These are phyloP conservation scores for Gerris buenoi DNA, from an alignment of 1,140 invertebrate genomes.

Conservation along the genomic window DNA sequence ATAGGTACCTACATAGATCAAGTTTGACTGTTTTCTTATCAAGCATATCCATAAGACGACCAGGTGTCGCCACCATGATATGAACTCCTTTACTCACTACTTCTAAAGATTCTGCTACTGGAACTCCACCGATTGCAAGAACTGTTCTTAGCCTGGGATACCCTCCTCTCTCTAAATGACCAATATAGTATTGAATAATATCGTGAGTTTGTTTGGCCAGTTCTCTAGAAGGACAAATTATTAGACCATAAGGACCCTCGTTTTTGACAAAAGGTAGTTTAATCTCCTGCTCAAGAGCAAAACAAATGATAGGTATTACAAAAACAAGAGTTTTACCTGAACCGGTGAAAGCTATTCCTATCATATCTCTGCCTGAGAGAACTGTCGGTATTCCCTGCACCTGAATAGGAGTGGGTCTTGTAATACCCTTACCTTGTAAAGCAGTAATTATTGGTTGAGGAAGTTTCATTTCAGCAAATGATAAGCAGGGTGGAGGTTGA, in stretches of 20 bases:
- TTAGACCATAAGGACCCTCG: conserved; percentile 92
- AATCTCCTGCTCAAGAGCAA: conserved; percentile 91
- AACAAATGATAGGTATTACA: conserved; percentile 92
- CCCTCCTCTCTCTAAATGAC: conserved; percentile 48
- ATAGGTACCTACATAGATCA: conserved; percentile 78
- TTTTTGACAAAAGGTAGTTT: conserved; percentile 75
- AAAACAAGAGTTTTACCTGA: conserved; percentile 98
- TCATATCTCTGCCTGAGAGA: conserved; percentile 89
- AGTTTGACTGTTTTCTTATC: conserved; percentile 93
- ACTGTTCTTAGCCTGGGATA: conserved; percentile 73
- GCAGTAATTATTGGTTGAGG: conserved; percentile 64
- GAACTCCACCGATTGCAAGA: conserved; percentile 87
- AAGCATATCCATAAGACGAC: conserved; percentile 94
- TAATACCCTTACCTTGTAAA: conserved; percentile 71
- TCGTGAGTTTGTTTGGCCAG: conserved; percentile 93
- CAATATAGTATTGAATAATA: conserved; percentile 73
- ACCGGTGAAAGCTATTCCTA: conserved; percentile 97
- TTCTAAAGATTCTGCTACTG: conserved; percentile 82
- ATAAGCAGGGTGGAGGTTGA: conserved; percentile 74
- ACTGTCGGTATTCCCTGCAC: conserved; percentile 95
- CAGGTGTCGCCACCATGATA: conserved; percentile 96
- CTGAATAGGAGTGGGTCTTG: conserved; percentile 89
- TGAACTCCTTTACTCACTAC: conserved; percentile 86
- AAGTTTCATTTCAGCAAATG: conserved; percentile 94
- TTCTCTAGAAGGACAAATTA: conserved; percentile 95